Evolutionary conservation across 2,888 invertebrate genomes (phyloP), one percentile per base, ranked within the genome.

Genomic region (Acrocyrtus sp.): DNA sequence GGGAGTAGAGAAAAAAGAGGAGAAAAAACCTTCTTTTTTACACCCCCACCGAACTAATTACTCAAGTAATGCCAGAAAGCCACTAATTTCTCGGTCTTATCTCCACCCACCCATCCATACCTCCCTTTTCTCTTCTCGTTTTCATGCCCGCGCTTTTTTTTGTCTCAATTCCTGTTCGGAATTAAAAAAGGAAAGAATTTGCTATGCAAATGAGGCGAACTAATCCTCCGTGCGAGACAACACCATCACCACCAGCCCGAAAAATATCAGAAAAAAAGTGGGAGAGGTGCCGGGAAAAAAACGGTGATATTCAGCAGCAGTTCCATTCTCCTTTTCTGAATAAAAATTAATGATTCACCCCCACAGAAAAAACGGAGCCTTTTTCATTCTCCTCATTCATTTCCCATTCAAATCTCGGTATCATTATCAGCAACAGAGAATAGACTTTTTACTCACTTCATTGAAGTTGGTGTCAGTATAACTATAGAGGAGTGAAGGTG

Each of bases 181-280:
- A 34, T n/a, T n/a, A 53, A 21, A 39, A 51, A 39, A 56, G 56
- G 8, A 24, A 12, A 5, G 15, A 39, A 57, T 57, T 39, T 67
- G 67, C 58, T 67, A 67, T 67, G 67, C 60, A 67, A 67, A 67
- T 67, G 50, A 60, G 66, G 34, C 34, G 34, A 34, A 48, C 58
- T 67, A 67, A 67, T 67, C 67, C 67, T 47, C 61, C 24, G 24
- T n/a, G 19, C 10, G 39, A 63, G 24, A 53, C 19, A n/a, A 24
- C 51, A 29, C 50, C 26, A 61, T 34, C 53, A 24, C 29, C n/a
- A n/a, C n/a, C n/a, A n/a, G n/a, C n/a, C n/a, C n/a, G n/a, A n/a
- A n/a, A 51, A 45, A 54, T 24, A 45, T 17, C 48, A 53, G 54
- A 56, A 57, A 66, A 65, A 66, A 66, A 63, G 51, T 63, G 53